Evolutionary conservation across 2,113 vertebrate genomes (phyloP).

Genomic region (Ctenodactylus gundi): DNA sequence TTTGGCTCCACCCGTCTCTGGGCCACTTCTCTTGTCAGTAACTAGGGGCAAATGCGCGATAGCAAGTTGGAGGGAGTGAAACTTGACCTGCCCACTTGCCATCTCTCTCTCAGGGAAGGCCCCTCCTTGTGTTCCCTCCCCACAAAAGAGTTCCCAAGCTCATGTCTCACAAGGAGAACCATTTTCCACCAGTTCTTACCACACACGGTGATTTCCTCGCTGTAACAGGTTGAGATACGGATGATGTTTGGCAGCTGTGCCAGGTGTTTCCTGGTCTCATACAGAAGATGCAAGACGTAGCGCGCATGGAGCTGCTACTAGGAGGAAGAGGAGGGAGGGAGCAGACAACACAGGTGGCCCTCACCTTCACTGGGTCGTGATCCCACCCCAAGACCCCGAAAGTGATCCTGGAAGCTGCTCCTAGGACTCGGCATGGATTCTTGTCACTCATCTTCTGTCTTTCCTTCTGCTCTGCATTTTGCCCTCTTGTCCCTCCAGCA

Average conservation of each 20-base stretch:
- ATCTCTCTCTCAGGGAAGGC: too few relatives aligned
- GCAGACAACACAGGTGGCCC: neutral
- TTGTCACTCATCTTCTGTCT: neutral
- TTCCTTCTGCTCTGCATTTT: neutral
- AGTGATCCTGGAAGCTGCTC: neutral
- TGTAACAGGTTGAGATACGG: constrained; percentile 87
- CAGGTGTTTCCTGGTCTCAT: constrained; percentile 91
- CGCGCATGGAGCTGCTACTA: constrained; percentile 95
- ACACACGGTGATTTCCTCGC: constrained; percentile 94
- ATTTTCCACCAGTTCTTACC: constrained; percentile 77
- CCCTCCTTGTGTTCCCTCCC: fast-evolving
- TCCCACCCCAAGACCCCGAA: neutral
- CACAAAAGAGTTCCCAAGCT: neutral
- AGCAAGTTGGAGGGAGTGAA: neutral
- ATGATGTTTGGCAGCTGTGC: constrained; percentile 93
- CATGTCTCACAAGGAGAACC: fast-evolving
- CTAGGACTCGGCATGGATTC: neutral
- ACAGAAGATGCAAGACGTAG: constrained; percentile 93
- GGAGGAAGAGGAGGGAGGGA: constrained; percentile 81
- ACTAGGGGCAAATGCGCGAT: neutral
- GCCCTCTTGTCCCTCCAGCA: neutral
- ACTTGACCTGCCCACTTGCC: too few relatives aligned
- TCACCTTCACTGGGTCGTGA: neutral
- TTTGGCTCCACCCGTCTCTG: neutral
- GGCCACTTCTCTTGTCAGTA: neutral